phyloP scores from a whole-genome alignment of 2,113 vertebrate genomes.

The Cygnus atratus region DNA sequence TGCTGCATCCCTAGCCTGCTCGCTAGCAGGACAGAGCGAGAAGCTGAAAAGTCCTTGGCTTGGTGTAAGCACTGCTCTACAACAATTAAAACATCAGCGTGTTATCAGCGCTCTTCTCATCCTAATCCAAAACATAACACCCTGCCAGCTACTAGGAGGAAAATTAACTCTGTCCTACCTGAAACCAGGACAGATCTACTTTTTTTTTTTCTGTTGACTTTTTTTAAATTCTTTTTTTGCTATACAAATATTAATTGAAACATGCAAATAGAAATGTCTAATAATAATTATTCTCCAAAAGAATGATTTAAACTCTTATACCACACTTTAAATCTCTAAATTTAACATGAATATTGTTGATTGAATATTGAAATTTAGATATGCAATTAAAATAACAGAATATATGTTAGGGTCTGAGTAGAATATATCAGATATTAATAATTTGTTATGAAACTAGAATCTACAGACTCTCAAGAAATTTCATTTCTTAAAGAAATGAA shows the following conservation, averaged over 20 bases:
- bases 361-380: neutral
- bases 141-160: too few species aligned
- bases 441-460: neutral
- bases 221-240: neutral
- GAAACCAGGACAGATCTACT: too few species aligned
- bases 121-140: too few species aligned
- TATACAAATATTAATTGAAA: neutral
- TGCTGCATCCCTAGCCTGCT: too few species aligned
- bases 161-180: too few species aligned
- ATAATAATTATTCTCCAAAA: too few species aligned
- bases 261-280: too few species aligned
- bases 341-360: neutral
- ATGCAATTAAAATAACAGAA: neutral
- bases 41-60: too few species aligned
- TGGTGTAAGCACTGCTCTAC: too few species aligned
- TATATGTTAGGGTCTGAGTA: neutral
- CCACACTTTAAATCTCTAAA: neutral
- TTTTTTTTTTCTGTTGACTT: neutral
- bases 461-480: neutral
- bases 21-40: too few species aligned
- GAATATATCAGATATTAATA: accelerated
- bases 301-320: neutral
- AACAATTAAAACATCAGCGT: too few species aligned
- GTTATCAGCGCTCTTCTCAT: too few species aligned
- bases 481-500: neutral